Base-by-base conservation (phyloP, 2,797 vertebrate genomes). In the Coluber constrictor region DNA sequence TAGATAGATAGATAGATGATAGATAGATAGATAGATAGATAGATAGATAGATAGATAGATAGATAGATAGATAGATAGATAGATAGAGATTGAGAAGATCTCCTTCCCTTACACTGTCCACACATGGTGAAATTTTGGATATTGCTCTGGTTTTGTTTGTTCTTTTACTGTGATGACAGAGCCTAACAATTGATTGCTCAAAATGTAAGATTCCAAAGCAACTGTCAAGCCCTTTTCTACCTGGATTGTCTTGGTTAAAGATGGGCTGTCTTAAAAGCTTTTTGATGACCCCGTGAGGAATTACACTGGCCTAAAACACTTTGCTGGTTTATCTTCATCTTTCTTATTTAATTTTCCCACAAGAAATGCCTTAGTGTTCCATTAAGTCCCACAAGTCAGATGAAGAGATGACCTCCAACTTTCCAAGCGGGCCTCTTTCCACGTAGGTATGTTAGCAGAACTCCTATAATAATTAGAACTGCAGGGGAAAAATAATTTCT, bases 251-350 rank as follows among this genome's bases (percentile, higher is more conserved):
- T 43, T 93, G 59, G 70, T 94, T 91, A 90, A 91, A 90, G 90
- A 93, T 90, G 54, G 37, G 74, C 86, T 86, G 32, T 61, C 61
- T 90, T 90, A 51, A 47, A 43, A 6, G 43, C 54, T 92, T 92
- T 94, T 56, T 86, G 55, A 86, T 93, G 86, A 94, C 66, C 86
- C 88, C 32, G 16, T 56, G 29, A 59, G 90, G 89, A 54, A 90
- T 94, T 87, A 55, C 70, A 5, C 56, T 90, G 51, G 61, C 88
- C 47, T 90, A 63, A 90, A 92, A 93, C 90, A 63, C 90, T 92
- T 90, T 27, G 55, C 79, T 47, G 16, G n/a, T 56, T 61, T 37
- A 56, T 86, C 47, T 15, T 56, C 47, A 59, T 54, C 61, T 15
- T 20, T 23, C 51, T 60, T 47, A n/a, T 25, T 60, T 29, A 47